Conservation (phyloP, 1,140 invertebrate genomes). For the Nasonia longicornis region DNA sequence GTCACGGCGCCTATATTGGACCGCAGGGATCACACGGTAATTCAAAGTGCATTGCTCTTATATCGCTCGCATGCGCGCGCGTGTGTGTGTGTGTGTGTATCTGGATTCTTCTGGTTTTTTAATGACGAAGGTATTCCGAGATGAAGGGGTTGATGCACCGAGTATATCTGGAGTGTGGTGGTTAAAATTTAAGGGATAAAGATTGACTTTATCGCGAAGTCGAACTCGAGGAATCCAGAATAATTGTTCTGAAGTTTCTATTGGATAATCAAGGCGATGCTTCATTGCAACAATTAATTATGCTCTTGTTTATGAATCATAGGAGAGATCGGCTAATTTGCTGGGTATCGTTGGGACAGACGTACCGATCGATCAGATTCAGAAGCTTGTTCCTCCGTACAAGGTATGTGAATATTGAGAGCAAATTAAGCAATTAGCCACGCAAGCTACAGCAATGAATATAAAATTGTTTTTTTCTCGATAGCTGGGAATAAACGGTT, state of each 20-base stretch:
- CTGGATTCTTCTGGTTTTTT: no score
- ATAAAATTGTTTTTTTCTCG: constrained; percentile 57
- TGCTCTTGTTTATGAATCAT: constrained; percentile 55
- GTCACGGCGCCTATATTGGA: constrained; percentile 94
- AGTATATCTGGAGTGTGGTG: no score
- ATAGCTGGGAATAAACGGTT: constrained; percentile 95
- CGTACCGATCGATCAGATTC: constrained; percentile 91
- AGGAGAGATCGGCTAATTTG: constrained; percentile 87
- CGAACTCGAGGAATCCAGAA: neutral
- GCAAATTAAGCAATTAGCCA: no score
- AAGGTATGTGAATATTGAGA: constrained; percentile 74
- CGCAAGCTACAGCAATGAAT: neutral
- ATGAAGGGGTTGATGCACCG: no score
- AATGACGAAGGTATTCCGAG: no score
- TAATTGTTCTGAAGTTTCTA: neutral
- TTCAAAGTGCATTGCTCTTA: constrained; percentile 34
- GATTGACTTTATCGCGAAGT: no score
- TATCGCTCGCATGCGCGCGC: neutral
- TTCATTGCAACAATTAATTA: neutral
- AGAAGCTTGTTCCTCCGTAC: constrained; percentile 90
- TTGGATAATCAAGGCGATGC: no score
- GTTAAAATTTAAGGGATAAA: no score
- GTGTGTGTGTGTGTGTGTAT: no score
- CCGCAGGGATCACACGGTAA: constrained; percentile 89
- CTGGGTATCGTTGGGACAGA: constrained; percentile 95